phyloP scores from a whole-genome alignment of 2,888 invertebrate genomes.

The Ormyrus nitidulus region DNA sequence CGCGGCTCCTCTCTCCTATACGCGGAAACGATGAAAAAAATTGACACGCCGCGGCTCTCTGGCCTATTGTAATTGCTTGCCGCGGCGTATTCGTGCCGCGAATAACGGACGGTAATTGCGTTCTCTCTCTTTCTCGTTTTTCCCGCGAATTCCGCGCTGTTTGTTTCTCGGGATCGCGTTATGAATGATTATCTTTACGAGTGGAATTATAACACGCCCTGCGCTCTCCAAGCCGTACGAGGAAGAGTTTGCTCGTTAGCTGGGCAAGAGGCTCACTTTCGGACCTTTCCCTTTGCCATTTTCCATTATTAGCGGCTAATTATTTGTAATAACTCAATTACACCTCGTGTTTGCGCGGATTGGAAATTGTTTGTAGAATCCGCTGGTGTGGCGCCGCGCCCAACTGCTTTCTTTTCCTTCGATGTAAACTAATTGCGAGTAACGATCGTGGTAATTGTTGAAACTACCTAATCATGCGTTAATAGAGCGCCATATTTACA shows the following conservation, averaged over 20 bases:
- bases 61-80: slow-evolving; percentile 3
- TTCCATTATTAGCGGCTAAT: slow-evolving; percentile 27
- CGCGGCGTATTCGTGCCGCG: slow-evolving; percentile 19
- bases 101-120: slow-evolving; percentile 45
- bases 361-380: neutral
- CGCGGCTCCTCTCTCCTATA: neutral
- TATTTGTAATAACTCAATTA: slow-evolving; percentile 36
- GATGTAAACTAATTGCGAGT: slow-evolving; percentile 14
- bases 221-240: too few relatives aligned
- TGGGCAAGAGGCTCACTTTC: too few relatives aligned
- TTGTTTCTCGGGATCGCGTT: slow-evolving; percentile 29
- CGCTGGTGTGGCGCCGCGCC: neutral
- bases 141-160: slow-evolving; percentile 5
- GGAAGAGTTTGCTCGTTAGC: too few relatives aligned
- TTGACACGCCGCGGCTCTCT: slow-evolving; percentile 24
- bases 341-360: neutral
- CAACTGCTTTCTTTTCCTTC: neutral
- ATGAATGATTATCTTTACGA: slow-evolving; percentile 36
- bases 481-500: neutral
- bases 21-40: slow-evolving; percentile 40
- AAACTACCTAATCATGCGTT: slow-evolving; percentile 22
- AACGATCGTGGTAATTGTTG: slow-evolving; percentile 11
- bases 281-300: neutral
- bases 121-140: neutral
- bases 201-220: neutral